These are phyloP conservation scores for Dasypus novemcinctus DNA, from an alignment of 2,113 vertebrate genomes.

Conservation along the genomic window DNA sequence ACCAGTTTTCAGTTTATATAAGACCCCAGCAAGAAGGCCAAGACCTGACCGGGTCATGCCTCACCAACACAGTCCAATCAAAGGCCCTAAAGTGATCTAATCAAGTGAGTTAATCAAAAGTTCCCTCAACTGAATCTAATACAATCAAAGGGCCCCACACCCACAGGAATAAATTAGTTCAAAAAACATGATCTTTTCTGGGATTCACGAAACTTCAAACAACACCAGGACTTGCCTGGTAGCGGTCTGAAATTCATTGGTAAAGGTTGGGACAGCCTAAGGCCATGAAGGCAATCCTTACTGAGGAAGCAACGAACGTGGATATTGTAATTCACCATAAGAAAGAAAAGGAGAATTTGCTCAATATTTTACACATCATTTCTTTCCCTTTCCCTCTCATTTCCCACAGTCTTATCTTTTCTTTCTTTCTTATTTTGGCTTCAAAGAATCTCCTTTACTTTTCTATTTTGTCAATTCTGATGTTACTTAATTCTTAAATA, in stretches of 20 bases:
- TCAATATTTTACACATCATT: not conserved
- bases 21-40: too few relatives aligned
- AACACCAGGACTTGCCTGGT: not conserved
- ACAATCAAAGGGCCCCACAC: too few relatives aligned
- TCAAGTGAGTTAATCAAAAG: too few relatives aligned
- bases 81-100: too few relatives aligned
- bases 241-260: not conserved
- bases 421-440: constrained; percentile 1
- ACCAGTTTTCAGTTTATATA: too few relatives aligned
- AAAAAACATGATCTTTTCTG: too few relatives aligned
- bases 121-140: too few relatives aligned
- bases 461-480: not conserved
- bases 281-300: not conserved
- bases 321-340: not conserved
- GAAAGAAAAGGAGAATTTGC: not conserved
- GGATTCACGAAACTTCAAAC: too few relatives aligned
- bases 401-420: not conserved
- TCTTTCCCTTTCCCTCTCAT: not conserved
- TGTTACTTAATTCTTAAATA: not conserved
- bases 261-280: not conserved
- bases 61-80: too few relatives aligned
- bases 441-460: not conserved
- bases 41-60: too few relatives aligned
- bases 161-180: too few relatives aligned
- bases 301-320: not conserved